Conservation (phyloP, 2,888 invertebrate species). For the Drosophila picticornis region DNA sequence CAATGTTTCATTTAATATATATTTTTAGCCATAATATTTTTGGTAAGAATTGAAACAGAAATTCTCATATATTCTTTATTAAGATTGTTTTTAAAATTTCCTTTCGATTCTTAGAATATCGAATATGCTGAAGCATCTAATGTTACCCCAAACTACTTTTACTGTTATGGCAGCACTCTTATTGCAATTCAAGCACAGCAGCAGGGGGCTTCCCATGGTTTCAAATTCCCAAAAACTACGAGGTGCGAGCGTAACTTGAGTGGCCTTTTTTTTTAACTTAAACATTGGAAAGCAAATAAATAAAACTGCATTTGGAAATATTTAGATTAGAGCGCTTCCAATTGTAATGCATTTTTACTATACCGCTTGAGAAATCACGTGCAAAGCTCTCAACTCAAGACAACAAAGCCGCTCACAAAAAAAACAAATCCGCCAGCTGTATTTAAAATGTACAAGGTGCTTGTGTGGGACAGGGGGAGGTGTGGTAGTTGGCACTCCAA, state of each 20-base stretch:
- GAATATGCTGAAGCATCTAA: conserved; percentile 34
- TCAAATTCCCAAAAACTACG: conserved; percentile 20
- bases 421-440: background rate
- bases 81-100: background rate
- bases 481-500: background rate
- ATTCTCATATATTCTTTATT: background rate
- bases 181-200: background rate
- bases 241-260: conserved; percentile 35
- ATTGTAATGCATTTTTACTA: background rate
- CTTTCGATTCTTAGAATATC: conserved; percentile 31
- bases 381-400: background rate
- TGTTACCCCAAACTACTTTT: conserved; percentile 49
- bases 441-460: background rate
- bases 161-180: conserved; percentile 42
- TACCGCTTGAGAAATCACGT: conserved; percentile 17
- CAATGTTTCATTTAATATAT: background rate
- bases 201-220: conserved; percentile 39
- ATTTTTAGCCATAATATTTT: background rate
- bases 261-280: conserved; percentile 24
- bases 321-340: background rate
- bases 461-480: background rate
- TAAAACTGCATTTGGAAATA: conserved; percentile 9
- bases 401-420: background rate
- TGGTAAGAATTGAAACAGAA: background rate
- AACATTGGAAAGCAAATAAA: conserved; percentile 26